phyloP scores from a whole-genome alignment of 2,888 invertebrate species.

The Acleris sparsana region DNA sequence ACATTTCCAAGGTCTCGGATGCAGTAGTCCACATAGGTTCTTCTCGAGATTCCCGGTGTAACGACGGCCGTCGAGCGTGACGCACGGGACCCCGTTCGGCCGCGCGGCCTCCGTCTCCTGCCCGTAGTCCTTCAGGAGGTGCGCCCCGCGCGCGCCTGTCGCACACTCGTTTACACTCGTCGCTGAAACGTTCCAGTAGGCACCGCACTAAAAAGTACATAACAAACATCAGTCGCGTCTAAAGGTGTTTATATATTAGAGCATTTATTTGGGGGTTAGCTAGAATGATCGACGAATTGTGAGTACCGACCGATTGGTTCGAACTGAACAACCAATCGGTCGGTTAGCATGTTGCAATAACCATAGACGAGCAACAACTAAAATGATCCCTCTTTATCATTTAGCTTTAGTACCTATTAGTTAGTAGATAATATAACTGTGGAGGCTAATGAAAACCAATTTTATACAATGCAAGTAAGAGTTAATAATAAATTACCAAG shows the following conservation, averaged over 20 bases:
- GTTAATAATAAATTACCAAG: conserved; percentile 10
- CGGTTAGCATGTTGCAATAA: no score
- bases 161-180: conserved; percentile 51
- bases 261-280: no score
- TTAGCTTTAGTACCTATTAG: no score
- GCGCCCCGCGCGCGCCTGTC: conserved; percentile 44
- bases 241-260: no score
- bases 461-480: background rate
- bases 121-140: conserved; percentile 53
- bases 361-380: no score
- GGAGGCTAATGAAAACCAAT: no score
- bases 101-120: conserved; percentile 48
- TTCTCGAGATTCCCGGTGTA: conserved; percentile 15
- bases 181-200: conserved; percentile 42
- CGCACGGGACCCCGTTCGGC: conserved; percentile 53
- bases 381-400: no score
- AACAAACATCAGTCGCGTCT: background rate
- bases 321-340: no score
- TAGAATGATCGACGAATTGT: no score
- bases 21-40: conserved; percentile 13
- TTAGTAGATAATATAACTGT: no score
- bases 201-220: conserved; percentile 52
- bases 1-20: conserved; percentile 19
- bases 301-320: no score
- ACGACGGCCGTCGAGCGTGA: conserved; percentile 46